Evolutionary conservation across 2,888 invertebrate species (phyloP).

Genomic region (Tenthredo mesomela): DNA sequence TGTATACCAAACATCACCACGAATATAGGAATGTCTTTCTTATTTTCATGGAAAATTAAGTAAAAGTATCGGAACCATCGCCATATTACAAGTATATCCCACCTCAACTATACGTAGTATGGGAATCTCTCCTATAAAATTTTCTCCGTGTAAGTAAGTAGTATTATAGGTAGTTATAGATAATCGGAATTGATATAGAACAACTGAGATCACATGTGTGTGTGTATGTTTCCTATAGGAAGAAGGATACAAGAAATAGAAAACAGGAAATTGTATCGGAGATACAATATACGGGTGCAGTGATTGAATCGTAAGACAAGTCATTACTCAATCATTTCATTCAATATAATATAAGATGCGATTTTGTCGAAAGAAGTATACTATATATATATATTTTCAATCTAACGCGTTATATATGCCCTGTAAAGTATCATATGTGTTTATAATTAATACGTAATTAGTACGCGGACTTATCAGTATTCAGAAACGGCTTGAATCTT

Average conservation of each 20-base stretch:
- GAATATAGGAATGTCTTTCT: too few relatives aligned
- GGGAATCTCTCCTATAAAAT: too few relatives aligned
- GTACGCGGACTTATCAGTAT: neutral
- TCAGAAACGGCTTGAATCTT: neutral
- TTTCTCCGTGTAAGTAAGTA: too few relatives aligned
- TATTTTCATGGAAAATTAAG: too few relatives aligned
- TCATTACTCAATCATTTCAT: neutral
- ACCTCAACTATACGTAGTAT: too few relatives aligned
- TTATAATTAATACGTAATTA: neutral
- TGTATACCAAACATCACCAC: too few relatives aligned
- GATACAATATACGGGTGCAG: neutral
- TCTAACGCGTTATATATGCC: neutral
- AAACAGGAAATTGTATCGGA: constrained; percentile 9
- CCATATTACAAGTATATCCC: too few relatives aligned
- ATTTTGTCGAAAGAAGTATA: neutral
- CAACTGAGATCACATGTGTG: neutral
- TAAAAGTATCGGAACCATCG: too few relatives aligned
- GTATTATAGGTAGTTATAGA: neutral
- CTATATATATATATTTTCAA: neutral
- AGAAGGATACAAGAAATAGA: neutral
- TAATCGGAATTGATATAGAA: neutral
- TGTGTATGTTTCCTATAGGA: neutral
- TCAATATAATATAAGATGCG: too few relatives aligned
- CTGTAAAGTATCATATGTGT: neutral
- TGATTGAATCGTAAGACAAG: neutral